These are phyloP conservation scores for Hiodon alosoides DNA, from an alignment of 2,113 vertebrate species.

Conservation along the genomic window DNA sequence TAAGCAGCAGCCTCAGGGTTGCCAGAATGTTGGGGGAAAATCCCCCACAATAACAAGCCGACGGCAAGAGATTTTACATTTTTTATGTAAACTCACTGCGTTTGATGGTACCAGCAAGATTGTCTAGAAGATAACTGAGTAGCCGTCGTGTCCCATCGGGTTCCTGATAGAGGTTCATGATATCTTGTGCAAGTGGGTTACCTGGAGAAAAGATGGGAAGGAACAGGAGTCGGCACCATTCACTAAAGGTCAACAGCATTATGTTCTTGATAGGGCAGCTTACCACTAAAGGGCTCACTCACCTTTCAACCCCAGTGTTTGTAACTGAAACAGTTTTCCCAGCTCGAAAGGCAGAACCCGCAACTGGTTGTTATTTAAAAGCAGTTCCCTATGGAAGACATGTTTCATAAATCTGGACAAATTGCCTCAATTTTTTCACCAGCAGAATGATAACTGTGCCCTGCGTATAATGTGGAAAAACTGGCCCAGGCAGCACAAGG, in stretches of 20 bases:
- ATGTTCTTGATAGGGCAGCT: not conserved
- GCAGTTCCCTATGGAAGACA: conserved; percentile 86
- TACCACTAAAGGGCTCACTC: conserved; percentile 34
- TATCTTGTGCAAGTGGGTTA: conserved; percentile 98
- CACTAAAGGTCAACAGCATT: not conserved
- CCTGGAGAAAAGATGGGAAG: conserved; percentile 56
- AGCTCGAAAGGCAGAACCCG: conserved; percentile 99
- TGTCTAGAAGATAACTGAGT: conserved; percentile 98
- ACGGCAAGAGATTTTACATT: not conserved
- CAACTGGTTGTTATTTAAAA: conserved; percentile 99
- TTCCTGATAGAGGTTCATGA: conserved; percentile 96
- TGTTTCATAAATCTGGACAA: not conserved
- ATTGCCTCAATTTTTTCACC: no score
- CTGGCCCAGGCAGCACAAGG: no score
- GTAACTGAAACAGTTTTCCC: conserved; percentile 99
- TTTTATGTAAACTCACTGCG: conserved; percentile 74
- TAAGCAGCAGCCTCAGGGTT: no score
- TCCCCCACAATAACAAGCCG: no score
- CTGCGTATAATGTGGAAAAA: no score
- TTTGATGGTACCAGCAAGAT: conserved; percentile 96
- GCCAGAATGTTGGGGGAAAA: no score
- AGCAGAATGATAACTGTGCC: no score
- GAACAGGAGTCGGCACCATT: not conserved
- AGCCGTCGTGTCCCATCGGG: conserved; percentile 93
- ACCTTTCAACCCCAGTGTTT: conserved; percentile 99